These are phyloP conservation scores for Holacanthus passer DNA, from an alignment of 2,113 vertebrate genomes.

Conservation along the genomic window DNA sequence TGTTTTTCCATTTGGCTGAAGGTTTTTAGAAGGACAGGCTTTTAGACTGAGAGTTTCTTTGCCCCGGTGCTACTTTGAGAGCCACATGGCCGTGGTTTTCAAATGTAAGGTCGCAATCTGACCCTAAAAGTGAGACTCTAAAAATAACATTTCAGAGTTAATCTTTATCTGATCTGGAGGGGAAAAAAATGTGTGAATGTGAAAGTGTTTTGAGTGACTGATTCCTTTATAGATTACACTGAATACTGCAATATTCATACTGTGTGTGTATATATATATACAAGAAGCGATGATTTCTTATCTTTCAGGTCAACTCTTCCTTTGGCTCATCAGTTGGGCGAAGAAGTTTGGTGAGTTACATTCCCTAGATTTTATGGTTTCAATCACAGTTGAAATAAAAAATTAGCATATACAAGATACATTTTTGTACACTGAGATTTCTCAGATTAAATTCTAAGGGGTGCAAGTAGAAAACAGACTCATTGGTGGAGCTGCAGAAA, in stretches of 20 bases:
- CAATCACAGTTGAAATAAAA: not conserved
- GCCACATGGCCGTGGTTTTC: constrained; percentile 31
- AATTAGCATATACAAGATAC: not conserved
- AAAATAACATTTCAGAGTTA: constrained; percentile 34
- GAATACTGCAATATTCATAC: not conserved
- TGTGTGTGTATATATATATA: not conserved
- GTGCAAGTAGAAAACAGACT: not conserved
- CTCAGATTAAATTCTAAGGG: not conserved
- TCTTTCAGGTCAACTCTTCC: constrained; percentile 71
- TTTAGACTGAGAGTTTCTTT: constrained; percentile 34
- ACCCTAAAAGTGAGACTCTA: constrained; percentile 25
- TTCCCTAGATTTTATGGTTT: not conserved
- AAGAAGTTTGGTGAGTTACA: constrained; percentile 82
- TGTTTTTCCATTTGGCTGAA: constrained; percentile 60
- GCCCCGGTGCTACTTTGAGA: constrained; percentile 26
- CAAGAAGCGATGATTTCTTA: not conserved
- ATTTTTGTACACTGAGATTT: not conserved
- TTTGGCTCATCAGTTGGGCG: constrained; percentile 54
- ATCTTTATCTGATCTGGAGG: constrained; percentile 24
- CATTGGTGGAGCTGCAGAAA: not conserved
- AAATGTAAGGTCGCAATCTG: constrained; percentile 20
- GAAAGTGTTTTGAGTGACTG: not conserved
- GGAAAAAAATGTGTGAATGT: not conserved
- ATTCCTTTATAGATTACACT: not conserved
- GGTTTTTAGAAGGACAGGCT: constrained; percentile 40